Percentiles rank a stretch among this genome's conserved stretches.
Evolutionary conservation across 1,140 invertebrate genomes (phyloP).

Genomic region (Notospermus geniculatus): DNA sequence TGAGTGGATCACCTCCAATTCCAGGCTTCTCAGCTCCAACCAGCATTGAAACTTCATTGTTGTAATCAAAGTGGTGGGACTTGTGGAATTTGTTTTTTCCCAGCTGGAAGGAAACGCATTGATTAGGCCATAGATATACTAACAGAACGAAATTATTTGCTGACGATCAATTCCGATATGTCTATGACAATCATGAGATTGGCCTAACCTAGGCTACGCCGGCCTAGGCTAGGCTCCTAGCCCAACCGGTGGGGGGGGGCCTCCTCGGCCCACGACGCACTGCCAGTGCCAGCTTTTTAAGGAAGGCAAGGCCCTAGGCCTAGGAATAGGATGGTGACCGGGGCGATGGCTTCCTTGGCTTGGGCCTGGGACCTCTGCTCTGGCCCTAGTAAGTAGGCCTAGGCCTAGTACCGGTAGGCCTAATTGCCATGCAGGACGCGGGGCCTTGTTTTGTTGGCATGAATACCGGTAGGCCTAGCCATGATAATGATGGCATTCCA

Average conservation of each 20-base stretch:
- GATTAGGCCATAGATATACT: neutral
- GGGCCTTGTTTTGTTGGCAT: no score
- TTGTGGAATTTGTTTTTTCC: conserved; percentile 56
- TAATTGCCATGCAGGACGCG: no score
- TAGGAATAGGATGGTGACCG: no score
- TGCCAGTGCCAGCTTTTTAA: neutral
- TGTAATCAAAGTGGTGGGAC: conserved; percentile 55
- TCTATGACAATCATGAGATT: neutral
- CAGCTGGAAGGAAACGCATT: conserved; percentile 42
- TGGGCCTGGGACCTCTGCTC: no score
- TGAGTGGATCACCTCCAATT: conserved; percentile 52
- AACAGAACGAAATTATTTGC: neutral
- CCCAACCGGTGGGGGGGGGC: neutral
- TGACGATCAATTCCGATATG: neutral
- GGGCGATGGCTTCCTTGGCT: no score
- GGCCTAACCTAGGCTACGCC: neutral
- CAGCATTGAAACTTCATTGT: conserved; percentile 47
- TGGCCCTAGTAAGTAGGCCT: no score
- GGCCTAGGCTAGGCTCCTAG: neutral
- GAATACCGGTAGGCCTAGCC: no score
- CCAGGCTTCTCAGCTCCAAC: conserved; percentile 53
- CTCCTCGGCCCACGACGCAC: neutral
- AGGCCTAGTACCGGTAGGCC: no score
- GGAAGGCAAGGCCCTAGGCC: no score
- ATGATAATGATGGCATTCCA: no score